Evolutionary conservation across 2,113 vertebrate genomes (phyloP).

Genomic region (Scolopax mira): DNA sequence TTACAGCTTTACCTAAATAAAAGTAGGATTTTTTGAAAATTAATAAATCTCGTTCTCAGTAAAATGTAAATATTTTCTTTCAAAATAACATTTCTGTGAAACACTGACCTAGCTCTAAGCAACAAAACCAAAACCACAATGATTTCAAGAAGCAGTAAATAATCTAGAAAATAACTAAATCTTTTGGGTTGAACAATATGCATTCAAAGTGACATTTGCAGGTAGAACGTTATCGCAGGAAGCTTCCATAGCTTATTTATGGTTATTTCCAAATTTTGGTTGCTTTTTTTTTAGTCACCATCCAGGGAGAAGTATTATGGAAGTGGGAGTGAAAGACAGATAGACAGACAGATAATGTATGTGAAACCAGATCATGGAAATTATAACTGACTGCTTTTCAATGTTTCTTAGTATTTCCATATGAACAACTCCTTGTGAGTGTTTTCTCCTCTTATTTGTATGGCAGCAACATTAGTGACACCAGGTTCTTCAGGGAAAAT

Average conservation of each 20-base stretch:
- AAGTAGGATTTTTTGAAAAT: neutral
- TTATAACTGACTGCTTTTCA: neutral
- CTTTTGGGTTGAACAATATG: neutral
- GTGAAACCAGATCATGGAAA: neutral
- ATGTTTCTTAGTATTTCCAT: neutral
- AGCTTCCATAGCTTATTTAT: neutral
- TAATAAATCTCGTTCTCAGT: neutral
- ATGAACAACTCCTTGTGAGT: fast-evolving
- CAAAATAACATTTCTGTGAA: neutral
- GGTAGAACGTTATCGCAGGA: neutral
- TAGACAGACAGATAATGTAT: too few species aligned
- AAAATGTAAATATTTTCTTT: slow-evolving; percentile 23
- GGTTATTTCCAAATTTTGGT: neutral
- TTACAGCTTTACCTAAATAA: neutral
- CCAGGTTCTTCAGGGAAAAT: neutral
- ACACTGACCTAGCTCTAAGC: neutral
- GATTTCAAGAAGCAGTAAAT: neutral
- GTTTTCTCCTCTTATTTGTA: neutral
- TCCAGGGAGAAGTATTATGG: neutral
- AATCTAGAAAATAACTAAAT: neutral
- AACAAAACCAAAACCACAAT: neutral
- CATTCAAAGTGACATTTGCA: neutral
- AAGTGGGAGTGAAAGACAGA: neutral
- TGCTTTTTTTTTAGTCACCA: neutral
- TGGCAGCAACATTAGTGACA: neutral